Base-by-base conservation (phyloP, 2,113 vertebrate genomes). In the Vidua macroura region DNA sequence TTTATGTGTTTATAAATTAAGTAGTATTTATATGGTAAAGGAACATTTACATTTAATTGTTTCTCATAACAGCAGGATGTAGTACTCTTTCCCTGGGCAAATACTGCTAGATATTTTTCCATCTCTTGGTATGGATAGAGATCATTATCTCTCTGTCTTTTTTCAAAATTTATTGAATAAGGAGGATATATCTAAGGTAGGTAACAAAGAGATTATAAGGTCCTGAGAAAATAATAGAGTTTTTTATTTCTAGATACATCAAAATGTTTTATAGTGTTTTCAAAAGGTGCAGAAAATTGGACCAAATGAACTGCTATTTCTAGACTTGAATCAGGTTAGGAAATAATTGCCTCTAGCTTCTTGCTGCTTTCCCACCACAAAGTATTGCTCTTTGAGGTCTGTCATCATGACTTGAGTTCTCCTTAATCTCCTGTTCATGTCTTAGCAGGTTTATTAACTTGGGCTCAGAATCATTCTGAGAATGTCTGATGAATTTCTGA, bases 1-100 rank as follows among this genome's bases (percentile, higher is more conserved):
- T 95, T 94, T 76, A 89, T 76, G 49, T 83, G 56, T 52, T 79
- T 43, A 67, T 86, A 90, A 89, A 74, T 88, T 48, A 90, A 90
- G 31, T 49, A 41, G 31, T 87, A 49, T 79, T 79, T 93, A 75
- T 92, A 11, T 37, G 17, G 4, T 68, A 82, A 84, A 67, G 11
- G 10, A 82, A 56, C 10, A 64, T 82, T 84, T 90, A 25, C 15
- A 37, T 89, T 86, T 90, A 76, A 51, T 67, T 84, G 27, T n/a
- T 15, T 22, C n/a, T 74, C 23, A 33, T 84, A 91, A 76, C 33
- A 87, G 15, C 22, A 76, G 83, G 64, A 68, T 78, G 52, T 81
- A 85, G 30, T 80, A 70, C 2, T 55, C 31, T 77, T 95, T 83
- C 28, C 49, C 41, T 66, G 41, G 70, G 49, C 6, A 86, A 87